Conservation (phyloP, 2,113 vertebrate genomes). For the Eudyptes chrysolophus region DNA sequence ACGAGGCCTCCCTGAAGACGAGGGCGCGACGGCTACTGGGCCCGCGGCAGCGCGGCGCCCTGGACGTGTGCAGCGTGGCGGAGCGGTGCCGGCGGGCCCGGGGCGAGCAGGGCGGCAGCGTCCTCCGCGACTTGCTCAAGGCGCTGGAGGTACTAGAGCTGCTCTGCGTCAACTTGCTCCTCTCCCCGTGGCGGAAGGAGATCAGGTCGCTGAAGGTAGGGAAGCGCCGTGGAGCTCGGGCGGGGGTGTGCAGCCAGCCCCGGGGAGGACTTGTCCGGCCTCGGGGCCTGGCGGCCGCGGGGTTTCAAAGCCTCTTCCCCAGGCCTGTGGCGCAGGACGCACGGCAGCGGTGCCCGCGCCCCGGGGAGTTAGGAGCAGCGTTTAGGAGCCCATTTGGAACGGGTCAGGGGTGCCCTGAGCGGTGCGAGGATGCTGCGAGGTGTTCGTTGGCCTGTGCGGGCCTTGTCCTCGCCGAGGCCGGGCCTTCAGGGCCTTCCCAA, state of each 20-base stretch:
- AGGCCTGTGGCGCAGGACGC: not conserved
- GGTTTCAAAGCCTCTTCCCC: too few relatives aligned
- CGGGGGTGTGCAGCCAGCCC: too few relatives aligned
- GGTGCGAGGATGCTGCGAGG: not conserved
- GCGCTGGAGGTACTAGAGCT: conserved; percentile 70
- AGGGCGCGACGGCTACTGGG: not conserved
- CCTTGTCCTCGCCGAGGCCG: not conserved
- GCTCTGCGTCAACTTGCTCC: conserved; percentile 65
- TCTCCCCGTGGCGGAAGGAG: conserved; percentile 71
- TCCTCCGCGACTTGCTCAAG: not conserved
- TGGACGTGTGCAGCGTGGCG: conserved; percentile 2
- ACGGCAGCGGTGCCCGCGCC: too few relatives aligned
- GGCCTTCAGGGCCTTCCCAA: not conserved
- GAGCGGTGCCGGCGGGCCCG: not conserved
- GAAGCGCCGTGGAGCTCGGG: accelerated
- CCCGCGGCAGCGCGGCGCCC: not conserved
- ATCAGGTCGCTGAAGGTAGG: conserved; percentile 69
- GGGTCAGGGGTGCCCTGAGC: too few relatives aligned
- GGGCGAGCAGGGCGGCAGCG: not conserved
- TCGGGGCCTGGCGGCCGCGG: not conserved
- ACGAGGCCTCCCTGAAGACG: not conserved
- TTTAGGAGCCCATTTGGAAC: accelerated
- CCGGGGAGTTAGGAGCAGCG: too few relatives aligned
- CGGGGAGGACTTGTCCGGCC: too few relatives aligned
- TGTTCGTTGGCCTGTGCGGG: not conserved